Base-by-base conservation (phyloP, 2,797 vertebrate genomes). In the Triplophysa bombifrons region DNA sequence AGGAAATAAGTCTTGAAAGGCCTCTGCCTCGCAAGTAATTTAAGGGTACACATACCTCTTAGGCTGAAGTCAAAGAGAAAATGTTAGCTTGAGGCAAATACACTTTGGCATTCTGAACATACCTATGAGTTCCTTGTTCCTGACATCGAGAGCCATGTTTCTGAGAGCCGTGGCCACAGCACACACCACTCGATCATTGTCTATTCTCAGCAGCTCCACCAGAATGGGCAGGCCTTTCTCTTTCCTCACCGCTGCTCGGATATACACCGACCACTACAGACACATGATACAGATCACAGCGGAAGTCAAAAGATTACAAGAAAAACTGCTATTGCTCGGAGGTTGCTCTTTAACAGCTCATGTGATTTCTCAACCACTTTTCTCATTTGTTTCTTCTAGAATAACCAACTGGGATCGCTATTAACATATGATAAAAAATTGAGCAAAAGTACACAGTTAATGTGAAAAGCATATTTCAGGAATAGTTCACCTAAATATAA, bases 101-200 rank as follows among this genome's bases (percentile, higher is more conserved):
- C 34, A 73, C 50, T 22, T 80, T 38, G 4, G 8, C 38, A 55
- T 70, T 66, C 17, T 20, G 14, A 67, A 87, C 96, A 30, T 93
- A 99, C 98, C 98, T 34, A 99, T 99, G 80, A 99, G 93, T 81
- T 99, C 98, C 90, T 99, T 99, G 91, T 99, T 99, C 92, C 98
- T 95, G 88, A 99, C 95, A 87, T 99, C 98, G 92, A 99, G 92
- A 87, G 98, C 97, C 98, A 99, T 99, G 93, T 99, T 99, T 78
- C 98, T 94, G 85, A 99, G 94, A 0, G 97, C 97, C 0, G 98
- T 99, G 85, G 98, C 98, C 81, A 99, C 97, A 0, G 98, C 98
- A 71, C 98, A 99, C 27, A 99, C 98, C 85, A 99, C 98, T 16
- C 97, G 94, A 90, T 99, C 98, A 3, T 98, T 98, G 91, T 99